Percentiles rank a stretch among this genome's conserved stretches.
Evolutionary conservation across 1,140 invertebrate species (phyloP).

Genomic region (honey bee (Apis mellifera)): Amel_HAv3.1 CM009941.2:11961501-11962000

Average conservation of each 20-base stretch:
- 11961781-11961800: slow-evolving; percentile 36
- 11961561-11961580: slow-evolving; percentile 21
- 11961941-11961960: slow-evolving; percentile 21
- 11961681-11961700: slow-evolving; percentile 3
- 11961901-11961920: slow-evolving; percentile 29
- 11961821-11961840: slow-evolving; percentile 6
- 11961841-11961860: slow-evolving; percentile 19
- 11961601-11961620: slow-evolving; percentile 33
- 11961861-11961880: slow-evolving; percentile 23
- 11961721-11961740: slow-evolving; percentile 1
- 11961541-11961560: not conserved
- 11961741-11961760: slow-evolving; percentile 39
- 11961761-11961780: slow-evolving; percentile 40
- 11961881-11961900: slow-evolving; percentile 33
- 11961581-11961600: slow-evolving; percentile 3
- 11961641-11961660: slow-evolving; percentile 53
- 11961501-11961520: no score
- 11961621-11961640: slow-evolving; percentile 42
- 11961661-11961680: slow-evolving; percentile 44
- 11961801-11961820: not conserved
- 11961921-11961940: slow-evolving; percentile 21
- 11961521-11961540: not conserved
- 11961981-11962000: slow-evolving; percentile 31
- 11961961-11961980: slow-evolving; percentile 15
- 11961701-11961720: not conserved